phyloP scores from a whole-genome alignment of 2,113 vertebrate species.

The Hydrochoerus hydrochaeris region DNA sequence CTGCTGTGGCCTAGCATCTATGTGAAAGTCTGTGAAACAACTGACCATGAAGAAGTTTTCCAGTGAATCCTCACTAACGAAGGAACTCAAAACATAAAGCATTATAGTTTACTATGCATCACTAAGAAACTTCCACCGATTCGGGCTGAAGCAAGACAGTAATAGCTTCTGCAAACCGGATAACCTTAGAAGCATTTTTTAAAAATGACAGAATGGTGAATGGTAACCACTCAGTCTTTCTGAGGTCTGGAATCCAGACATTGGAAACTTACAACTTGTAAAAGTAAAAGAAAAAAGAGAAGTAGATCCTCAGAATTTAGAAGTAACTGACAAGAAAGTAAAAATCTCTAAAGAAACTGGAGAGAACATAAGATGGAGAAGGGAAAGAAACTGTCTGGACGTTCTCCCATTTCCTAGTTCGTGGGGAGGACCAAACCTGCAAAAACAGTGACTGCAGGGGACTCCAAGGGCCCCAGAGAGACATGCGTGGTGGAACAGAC shows the following conservation, averaged over 20 bases:
- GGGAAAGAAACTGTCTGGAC: background rate
- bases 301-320: background rate
- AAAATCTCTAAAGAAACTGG: background rate
- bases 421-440: background rate
- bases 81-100: background rate
- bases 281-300: background rate
- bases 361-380: background rate
- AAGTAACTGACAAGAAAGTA: background rate
- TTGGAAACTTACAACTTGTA: background rate
- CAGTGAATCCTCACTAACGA: background rate
- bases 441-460: background rate
- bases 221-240: background rate
- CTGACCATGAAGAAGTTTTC: background rate
- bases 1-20: background rate
- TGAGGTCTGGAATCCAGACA: background rate
- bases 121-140: background rate
- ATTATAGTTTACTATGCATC: background rate
- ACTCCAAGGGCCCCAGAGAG: background rate
- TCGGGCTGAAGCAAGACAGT: background rate
- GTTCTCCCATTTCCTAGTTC: background rate
- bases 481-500: background rate
- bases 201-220: background rate
- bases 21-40: background rate
- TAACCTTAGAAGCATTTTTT: background rate
- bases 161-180: background rate